phyloP scores from a whole-genome alignment of 92 coral and sea anemone genomes.

The Palythoa caribaeorum region DNA sequence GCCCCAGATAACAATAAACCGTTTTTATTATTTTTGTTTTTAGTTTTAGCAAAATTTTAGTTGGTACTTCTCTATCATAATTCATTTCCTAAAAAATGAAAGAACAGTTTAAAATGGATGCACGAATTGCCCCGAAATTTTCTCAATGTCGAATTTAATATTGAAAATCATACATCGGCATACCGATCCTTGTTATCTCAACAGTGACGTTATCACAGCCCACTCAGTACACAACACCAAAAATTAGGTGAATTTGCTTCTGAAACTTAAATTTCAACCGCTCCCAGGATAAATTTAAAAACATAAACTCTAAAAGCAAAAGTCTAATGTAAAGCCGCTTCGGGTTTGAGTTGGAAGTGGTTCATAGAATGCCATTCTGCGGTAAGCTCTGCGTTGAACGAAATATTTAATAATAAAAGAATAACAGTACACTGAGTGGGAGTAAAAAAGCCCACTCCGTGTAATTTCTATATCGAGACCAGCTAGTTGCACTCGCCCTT shows the following conservation, averaged over 20 bases:
- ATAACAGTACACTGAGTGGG: no score
- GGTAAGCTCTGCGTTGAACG: no score
- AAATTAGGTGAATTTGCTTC: background rate
- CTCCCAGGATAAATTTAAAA: background rate
- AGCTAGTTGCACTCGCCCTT: no score
- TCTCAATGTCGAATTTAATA: background rate
- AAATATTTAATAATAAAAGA: no score
- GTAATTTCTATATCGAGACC: no score
- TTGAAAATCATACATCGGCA: background rate
- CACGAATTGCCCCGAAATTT: background rate
- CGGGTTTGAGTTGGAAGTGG: no score
- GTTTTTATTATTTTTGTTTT: background rate
- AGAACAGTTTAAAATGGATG: background rate
- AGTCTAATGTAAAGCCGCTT: no score
- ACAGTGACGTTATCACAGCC: slow-evolving; percentile 31
- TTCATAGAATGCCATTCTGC: no score
- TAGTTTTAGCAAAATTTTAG: background rate
- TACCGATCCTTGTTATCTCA: background rate
- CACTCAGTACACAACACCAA: background rate
- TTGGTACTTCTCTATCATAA: background rate
- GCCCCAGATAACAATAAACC: background rate
- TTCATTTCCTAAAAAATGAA: background rate
- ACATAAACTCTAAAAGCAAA: background rate
- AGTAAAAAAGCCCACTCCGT: no score
- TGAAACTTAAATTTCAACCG: background rate